These are phyloP conservation scores for Crotalus tigris DNA, from an alignment of 2,113 vertebrate species.

Conservation along the genomic window DNA sequence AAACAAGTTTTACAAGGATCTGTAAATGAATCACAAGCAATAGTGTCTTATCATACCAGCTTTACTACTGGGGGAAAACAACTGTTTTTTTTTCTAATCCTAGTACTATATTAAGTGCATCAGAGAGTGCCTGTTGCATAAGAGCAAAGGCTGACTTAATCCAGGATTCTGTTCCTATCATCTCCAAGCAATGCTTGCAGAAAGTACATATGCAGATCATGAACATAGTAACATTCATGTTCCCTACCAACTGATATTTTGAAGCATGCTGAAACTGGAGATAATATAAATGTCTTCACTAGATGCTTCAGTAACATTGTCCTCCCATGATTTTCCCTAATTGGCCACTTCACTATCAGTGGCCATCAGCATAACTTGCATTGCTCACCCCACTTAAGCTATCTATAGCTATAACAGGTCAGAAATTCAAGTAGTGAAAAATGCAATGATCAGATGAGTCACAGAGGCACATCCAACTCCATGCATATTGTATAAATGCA, in stretches of 20 bases:
- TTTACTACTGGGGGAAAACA: background rate
- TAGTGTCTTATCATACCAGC: background rate
- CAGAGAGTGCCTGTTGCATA: background rate
- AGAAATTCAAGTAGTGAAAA: background rate
- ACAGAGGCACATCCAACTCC: background rate
- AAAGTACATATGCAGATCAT: no score
- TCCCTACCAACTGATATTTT: background rate
- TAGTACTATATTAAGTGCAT: background rate
- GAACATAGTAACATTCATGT: background rate
- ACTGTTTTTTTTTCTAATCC: background rate
- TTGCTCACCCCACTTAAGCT: background rate
- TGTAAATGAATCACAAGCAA: background rate
- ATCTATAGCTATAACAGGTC: background rate
- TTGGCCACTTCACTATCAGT: background rate
- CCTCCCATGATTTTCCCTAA: background rate
- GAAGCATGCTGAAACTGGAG: background rate
- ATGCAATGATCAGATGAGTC: background rate
- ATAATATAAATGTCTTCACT: background rate
- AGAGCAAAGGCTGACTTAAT: background rate
- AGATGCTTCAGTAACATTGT: background rate
- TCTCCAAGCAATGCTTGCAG: background rate
- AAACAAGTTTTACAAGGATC: slow-evolving; percentile 2
- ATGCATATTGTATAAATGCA: background rate
- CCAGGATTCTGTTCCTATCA: background rate
- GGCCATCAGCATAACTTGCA: background rate